Base-by-base conservation (phyloP, 2,113 vertebrate species). In the Syngnathus floridae region DNA sequence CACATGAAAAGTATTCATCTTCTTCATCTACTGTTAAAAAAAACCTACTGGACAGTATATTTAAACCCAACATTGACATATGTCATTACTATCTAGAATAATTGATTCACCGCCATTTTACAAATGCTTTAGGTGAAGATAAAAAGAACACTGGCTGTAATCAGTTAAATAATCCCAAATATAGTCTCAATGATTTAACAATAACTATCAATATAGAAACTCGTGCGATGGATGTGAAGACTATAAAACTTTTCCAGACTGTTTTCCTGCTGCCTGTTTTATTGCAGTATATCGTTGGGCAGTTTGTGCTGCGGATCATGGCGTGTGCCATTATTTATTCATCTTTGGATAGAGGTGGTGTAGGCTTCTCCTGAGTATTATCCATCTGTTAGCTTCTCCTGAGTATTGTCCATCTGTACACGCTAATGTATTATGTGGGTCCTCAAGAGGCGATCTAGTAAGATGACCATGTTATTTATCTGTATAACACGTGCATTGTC, bases 371-470 rank as follows among this genome's bases (percentile, higher is more conserved):
- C 67, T 71, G 78, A 79, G 82, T 75, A 71, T 81, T 77, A 76
- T 86, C 86, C 83, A 86, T 87, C 86, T 88, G 82, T 81, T 81
- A 64, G 78, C 72, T 76, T 66, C 80, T 77, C 80, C 67, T 71
- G 78, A 79, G 82, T 75, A 71, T 81, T 13, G 67, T 69, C 74
- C 74, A 74, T 79, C 78, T 85, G 78, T 82, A 82, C 75, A 76
- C 78, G 56, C 73, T 81, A 72, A 79, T 78, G 72, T 71, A 82
- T 76, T 68, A 70, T 75, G 71, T 40, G 62, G 71, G 77, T 78
- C 78, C 81, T 87, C 71, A 56, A 71, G 87, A 88, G 76, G 40
- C 26, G 52, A 12, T 59, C 80, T 87, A 81, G 84, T 77, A 66
- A 31, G 76, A 73, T 51, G 56, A 52, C 77, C 74, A 67, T 66